Conservation (phyloP, 2,113 vertebrate genomes). For the Sapajus apella region DNA sequence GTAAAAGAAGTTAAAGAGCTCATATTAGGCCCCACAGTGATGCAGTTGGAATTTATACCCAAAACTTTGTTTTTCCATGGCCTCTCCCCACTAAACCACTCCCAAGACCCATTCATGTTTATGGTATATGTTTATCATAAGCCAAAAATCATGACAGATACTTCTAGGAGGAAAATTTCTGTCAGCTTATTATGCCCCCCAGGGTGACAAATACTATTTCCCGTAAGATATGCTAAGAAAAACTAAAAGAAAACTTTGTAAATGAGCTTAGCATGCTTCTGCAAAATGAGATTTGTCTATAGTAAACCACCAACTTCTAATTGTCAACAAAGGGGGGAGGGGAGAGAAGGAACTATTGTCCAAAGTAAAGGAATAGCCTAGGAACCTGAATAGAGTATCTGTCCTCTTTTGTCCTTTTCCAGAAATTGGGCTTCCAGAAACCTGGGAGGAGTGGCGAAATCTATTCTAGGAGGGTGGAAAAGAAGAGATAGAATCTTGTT, state of each 20-base stretch:
- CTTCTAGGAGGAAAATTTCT: not conserved
- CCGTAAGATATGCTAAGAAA: not conserved
- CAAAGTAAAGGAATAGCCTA: not conserved
- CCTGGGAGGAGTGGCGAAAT: not conserved
- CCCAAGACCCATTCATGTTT: not conserved
- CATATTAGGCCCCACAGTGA: not conserved
- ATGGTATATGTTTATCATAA: not conserved
- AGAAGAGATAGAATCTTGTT: not conserved
- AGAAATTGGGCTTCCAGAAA: not conserved
- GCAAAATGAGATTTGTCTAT: not conserved
- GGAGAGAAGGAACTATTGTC: not conserved
- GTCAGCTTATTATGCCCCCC: not conserved
- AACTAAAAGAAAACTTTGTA: not conserved
- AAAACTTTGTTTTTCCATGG: not conserved
- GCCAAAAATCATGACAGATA: not conserved
- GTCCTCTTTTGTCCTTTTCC: not conserved
- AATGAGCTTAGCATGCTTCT: not conserved
- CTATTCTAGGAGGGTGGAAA: not conserved
- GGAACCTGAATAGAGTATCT: not conserved
- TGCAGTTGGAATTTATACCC: not conserved
- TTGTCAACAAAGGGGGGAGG: not conserved
- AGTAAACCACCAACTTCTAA: not conserved
- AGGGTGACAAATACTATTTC: not conserved
- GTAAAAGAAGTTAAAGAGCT: not conserved
- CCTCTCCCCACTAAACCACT: not conserved